Base-by-base conservation (phyloP, 2,888 invertebrate species). In the Ochlodes sylvanus region DNA sequence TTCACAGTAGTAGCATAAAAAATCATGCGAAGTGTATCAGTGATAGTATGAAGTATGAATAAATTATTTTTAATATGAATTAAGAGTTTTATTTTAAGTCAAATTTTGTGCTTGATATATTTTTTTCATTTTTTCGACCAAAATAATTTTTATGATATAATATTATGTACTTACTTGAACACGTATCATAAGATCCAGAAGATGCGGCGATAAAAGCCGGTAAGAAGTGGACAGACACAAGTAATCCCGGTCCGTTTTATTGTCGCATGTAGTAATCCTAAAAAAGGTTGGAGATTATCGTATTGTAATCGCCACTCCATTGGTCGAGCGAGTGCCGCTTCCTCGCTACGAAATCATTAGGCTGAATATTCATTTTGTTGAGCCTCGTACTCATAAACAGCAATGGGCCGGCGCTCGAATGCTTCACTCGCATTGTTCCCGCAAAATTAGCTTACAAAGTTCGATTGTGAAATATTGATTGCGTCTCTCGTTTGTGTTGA, bases 351-450 rank as follows among this genome's bases (percentile, higher is more conserved):
- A 41, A 52, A 54, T 66, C 42, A 66, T 60, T 52, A 42, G 7
- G 17, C 52, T 66, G 58, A 42, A 60, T 66, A 66, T 66, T 60
- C 60, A 52, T 60, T 66, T 66, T 21, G 34, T 54, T 34, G 41
- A 44, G 54, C 42, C 54, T 54, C 60, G 60, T 66, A 54, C 52
- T 54, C 60, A 44, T 66, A 66, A 66, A 66, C 60, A 66, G 34
- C 42, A 61, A 67, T 67, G 32, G 60, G 54, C 55, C 32, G 44
- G 60, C 54, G n/a, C 50, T 55, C 60, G 54, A 66, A 42, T 15
- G 42, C 42, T 42, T 19, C 34, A 61, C 17, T 32, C 66, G 60
- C 60, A 15, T 34, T 61, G 58, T 54, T 0, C 32, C 14, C 54
- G 15, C 60, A 44, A 44, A 44, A 44, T 67, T 54, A 67, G 66